A percentile compares a stretch with the other conserved stretches of the same genome.
Evolutionary conservation across 2,113 vertebrate species (phyloP).

Genomic region (Muntiacus muntjak): DNA sequence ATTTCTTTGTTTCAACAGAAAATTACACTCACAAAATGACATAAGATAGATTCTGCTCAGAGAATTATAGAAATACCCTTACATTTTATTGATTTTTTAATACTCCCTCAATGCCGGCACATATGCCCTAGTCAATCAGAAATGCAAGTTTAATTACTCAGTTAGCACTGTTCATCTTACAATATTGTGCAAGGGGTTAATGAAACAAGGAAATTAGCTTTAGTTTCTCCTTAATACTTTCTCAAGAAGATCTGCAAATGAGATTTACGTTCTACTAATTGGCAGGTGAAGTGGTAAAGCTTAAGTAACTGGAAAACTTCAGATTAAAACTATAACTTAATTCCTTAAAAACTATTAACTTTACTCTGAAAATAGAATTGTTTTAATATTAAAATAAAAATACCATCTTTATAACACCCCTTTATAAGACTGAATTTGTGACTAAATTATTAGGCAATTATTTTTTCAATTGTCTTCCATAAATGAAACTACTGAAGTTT

Average conservation of each 20-base stretch:
- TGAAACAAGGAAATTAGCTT: neutral
- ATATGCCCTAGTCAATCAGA: neutral
- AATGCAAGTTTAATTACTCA: neutral
- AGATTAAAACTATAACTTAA: neutral
- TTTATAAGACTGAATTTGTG: conserved; percentile 8
- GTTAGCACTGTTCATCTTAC: neutral
- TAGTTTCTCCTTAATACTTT: neutral
- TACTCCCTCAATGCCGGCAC: neutral
- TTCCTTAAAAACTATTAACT: neutral
- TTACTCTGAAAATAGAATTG: neutral
- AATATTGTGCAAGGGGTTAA: neutral
- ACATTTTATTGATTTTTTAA: conserved; percentile 3
- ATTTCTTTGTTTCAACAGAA: conserved; percentile 1
- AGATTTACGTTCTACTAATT: neutral
- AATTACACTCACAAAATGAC: conserved; percentile 3
- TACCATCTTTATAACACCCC: neutral
- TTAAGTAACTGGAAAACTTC: neutral
- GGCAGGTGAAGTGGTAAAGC: neutral
- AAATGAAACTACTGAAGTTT: conserved; percentile 10
- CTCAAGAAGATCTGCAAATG: neutral
- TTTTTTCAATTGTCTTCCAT: conserved; percentile 39
- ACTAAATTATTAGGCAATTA: conserved; percentile 27
- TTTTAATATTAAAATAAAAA: conserved; percentile 24
- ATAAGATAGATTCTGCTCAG: neutral
- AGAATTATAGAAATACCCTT: neutral